Conservation (phyloP, 1,140 invertebrate species). For the Theocolax elegans region DNA sequence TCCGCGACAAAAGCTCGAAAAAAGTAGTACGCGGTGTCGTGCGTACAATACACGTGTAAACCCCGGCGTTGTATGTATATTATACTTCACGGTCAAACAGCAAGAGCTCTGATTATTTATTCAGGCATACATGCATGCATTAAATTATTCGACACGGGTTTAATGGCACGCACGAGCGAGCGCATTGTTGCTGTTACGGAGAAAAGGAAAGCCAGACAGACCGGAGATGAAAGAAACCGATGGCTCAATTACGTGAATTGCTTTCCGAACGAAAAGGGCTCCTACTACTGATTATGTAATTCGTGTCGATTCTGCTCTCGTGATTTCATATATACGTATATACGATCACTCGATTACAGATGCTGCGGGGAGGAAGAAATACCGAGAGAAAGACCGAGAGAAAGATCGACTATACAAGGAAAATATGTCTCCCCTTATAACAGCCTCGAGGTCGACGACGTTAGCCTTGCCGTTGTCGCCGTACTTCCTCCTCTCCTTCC, state of each 20-base stretch:
- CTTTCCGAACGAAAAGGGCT: not conserved
- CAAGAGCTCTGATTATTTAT: slow-evolving; percentile 22
- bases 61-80: too few relatives aligned
- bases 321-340: slow-evolving; percentile 10
- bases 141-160: not conserved
- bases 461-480: slow-evolving; percentile 1
- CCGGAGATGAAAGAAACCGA: not conserved
- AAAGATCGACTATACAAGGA: not conserved
- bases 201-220: not conserved
- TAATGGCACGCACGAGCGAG: slow-evolving; percentile 10
- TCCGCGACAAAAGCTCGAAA: too few relatives aligned
- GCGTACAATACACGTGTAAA: too few relatives aligned
- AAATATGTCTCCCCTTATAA: slow-evolving; percentile 4
- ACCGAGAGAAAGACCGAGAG: not conserved
- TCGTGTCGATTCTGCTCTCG: slow-evolving; percentile 23
- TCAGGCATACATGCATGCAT: not conserved
- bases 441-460: not conserved
- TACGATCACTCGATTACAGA: slow-evolving; percentile 1
- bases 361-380: not conserved
- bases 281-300: slow-evolving; percentile 20
- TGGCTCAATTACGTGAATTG: slow-evolving; percentile 30
- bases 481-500: slow-evolving; percentile 27
- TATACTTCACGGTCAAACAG: slow-evolving; percentile 12
- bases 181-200: slow-evolving; percentile 6
- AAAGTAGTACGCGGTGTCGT: too few relatives aligned